These are phyloP conservation scores for Caenorhabditis elegans DNA, from an alignment of 1,140 invertebrate genomes.

Conservation along the genomic window WBcel235 BX284602.5:7235001-7235500, in stretches of 20 bases:
- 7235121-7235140: slow-evolving; percentile 44
- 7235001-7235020: background rate
- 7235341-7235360: slow-evolving; percentile 43
- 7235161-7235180: slow-evolving; percentile 51
- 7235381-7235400: slow-evolving; percentile 71
- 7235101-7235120: background rate
- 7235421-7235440: slow-evolving; percentile 50
- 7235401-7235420: slow-evolving; percentile 71
- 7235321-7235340: slow-evolving; percentile 38
- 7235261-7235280: slow-evolving; percentile 42
- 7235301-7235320: background rate
- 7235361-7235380: slow-evolving; percentile 70
- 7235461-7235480: background rate
- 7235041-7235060: background rate
- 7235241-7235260: slow-evolving; percentile 29
- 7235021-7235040: background rate
- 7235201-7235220: slow-evolving; percentile 44
- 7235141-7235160: slow-evolving; percentile 45
- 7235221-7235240: slow-evolving; percentile 38
- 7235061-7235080: slow-evolving; percentile 15
- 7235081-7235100: background rate
- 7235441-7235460: slow-evolving; percentile 19
- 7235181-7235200: slow-evolving; percentile 35
- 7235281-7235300: slow-evolving; percentile 47
- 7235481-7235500: background rate